Evolutionary conservation across 2,888 invertebrate species (phyloP).

Genomic region (Mythimna impura): DNA sequence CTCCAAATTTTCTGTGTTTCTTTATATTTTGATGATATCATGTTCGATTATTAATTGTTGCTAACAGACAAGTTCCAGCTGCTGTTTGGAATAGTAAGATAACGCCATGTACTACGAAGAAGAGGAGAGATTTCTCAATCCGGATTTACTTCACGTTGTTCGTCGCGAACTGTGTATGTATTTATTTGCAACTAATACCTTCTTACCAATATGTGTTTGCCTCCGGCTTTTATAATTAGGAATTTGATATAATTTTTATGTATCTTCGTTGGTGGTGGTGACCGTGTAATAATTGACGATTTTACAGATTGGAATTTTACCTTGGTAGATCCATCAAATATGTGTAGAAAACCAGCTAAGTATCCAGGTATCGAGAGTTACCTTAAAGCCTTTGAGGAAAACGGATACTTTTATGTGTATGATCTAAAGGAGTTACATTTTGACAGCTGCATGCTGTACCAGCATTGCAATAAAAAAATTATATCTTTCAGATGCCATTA

Average conservation of each 20-base stretch:
- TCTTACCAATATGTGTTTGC: constrained; percentile 1
- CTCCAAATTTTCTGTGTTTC: constrained; percentile 81
- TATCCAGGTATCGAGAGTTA: background rate
- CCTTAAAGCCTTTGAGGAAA: background rate
- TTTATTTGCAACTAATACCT: constrained; percentile 28
- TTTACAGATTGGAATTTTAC: constrained; percentile 12
- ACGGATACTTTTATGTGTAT: background rate
- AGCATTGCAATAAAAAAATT: constrained; percentile 3
- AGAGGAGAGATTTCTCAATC: constrained; percentile 78
- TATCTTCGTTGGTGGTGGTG: background rate
- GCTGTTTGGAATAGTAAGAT: constrained; percentile 61
- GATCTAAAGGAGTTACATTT: background rate
- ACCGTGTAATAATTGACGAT: constrained; percentile 8
- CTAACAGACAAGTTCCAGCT: constrained; percentile 60
- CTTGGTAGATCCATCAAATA: constrained; percentile 8
- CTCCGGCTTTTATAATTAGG: background rate
- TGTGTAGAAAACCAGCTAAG: constrained; percentile 10
- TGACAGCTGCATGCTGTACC: constrained; percentile 6
- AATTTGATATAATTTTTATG: background rate
- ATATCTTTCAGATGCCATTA: constrained; percentile 77
- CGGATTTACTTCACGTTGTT: constrained; percentile 81
- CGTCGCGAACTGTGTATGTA: constrained; percentile 83
- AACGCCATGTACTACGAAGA: constrained; percentile 84
- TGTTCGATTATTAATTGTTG: constrained; percentile 70
- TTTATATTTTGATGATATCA: constrained; percentile 69